Evolutionary conservation across 1,140 invertebrate species (phyloP), one percentile per base, ranked within the genome.

Genomic region (Megathymus violae): DNA sequence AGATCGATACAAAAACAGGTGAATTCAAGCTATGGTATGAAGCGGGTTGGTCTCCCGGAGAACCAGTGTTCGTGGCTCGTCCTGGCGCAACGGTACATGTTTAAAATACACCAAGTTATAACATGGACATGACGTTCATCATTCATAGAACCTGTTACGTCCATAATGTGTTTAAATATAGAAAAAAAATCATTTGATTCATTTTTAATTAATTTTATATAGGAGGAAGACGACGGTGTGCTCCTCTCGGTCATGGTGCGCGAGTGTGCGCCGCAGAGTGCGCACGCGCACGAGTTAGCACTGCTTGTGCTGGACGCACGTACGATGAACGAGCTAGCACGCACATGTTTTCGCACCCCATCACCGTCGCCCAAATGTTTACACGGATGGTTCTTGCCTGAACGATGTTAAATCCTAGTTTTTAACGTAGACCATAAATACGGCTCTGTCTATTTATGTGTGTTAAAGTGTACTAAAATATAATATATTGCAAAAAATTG

Each of bases 41-140:
- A 79, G 75, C 87, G 0, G 93, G 95, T 51, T 93, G 94, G 56
- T 97, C 95, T 80, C 96, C 97, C 1, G 97, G 96, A 74, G 97
- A 98, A 83, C 97, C 97, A 0, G 94, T 98, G 68, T 98, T 98
- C 83, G 94, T 98, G 13, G 93, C 95, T 1, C 72, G 91, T 10
- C 96, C 96, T 4, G 82, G 94, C 52, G 90, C 93, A 9, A 91
- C 93, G 89, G 95, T 96, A 44, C n/a, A n/a, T n/a, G n/a, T n/a
- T n/a, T n/a, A n/a, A n/a, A n/a, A n/a, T n/a, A n/a, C n/a, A n/a
- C n/a, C n/a, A n/a, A n/a, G n/a, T n/a, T n/a, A n/a, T n/a, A n/a
- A n/a, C n/a, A n/a, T n/a, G n/a, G n/a, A n/a, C n/a, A n/a, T n/a
- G n/a, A n/a, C n/a, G n/a, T n/a, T n/a, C n/a, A n/a, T n/a, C n/a